Evolutionary conservation across 1,140 invertebrate genomes (phyloP).

Genomic region (Gryllus bimaculatus): DNA sequence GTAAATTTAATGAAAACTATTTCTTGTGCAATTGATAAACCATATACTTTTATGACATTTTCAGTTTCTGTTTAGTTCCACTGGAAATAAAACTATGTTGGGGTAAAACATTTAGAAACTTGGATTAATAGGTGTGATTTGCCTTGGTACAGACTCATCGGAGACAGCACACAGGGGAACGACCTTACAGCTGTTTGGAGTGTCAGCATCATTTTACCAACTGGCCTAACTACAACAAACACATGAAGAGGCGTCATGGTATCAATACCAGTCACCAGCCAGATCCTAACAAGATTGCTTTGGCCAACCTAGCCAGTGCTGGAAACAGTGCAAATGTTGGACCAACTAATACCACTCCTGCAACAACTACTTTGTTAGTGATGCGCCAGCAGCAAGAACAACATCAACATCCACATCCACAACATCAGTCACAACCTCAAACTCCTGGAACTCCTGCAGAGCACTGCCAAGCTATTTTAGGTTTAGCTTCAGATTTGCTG

Average conservation of each 20-base stretch:
- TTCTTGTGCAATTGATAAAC: too few species aligned
- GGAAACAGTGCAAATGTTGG: constrained; percentile 8
- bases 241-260: constrained; percentile 59
- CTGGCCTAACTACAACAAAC: constrained; percentile 68
- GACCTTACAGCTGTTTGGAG: constrained; percentile 45
- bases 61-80: too few species aligned
- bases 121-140: neutral
- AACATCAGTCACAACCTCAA: neutral
- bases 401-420: neutral
- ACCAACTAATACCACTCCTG: neutral
- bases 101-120: too few species aligned
- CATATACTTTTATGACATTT: too few species aligned
- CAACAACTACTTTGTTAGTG: neutral
- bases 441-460: neutral
- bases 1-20: too few species aligned
- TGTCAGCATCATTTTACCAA: constrained; percentile 63
- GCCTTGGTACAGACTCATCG: constrained; percentile 42
- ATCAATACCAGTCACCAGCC: constrained; percentile 37
- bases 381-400: neutral
- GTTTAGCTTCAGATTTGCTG: neutral
- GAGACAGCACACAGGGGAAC: constrained; percentile 49
- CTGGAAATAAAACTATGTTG: too few species aligned
- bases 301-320: neutral
- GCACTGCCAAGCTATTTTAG: neutral
- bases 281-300: constrained; percentile 20